These are phyloP conservation scores for Ericerus pela DNA, from an alignment of 1,140 invertebrate genomes.

Conservation along the genomic window DNA sequence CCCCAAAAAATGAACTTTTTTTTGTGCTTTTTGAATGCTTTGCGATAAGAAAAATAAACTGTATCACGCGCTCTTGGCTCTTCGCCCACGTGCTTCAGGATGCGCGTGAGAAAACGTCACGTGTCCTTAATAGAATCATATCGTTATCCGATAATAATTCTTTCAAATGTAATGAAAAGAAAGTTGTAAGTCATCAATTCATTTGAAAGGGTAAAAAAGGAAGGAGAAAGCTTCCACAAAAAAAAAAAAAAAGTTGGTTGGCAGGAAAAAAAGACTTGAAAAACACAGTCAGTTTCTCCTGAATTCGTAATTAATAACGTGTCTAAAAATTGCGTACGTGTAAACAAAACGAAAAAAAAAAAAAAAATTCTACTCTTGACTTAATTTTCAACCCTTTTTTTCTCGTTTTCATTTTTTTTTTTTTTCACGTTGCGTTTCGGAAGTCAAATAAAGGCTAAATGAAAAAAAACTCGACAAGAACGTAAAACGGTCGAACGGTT, in stretches of 20 bases:
- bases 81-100: conserved; percentile 4
- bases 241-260: not conserved
- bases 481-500: not conserved
- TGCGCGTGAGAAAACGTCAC: conserved; percentile 7
- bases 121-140: conserved; percentile 9
- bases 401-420: not conserved
- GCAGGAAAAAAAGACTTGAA: not conserved
- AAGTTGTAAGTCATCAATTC: conserved; percentile 7
- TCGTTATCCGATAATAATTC: conserved; percentile 3
- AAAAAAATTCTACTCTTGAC: conserved; percentile 16
- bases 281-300: not conserved
- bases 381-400: conserved; percentile 15
- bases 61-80: not conserved
- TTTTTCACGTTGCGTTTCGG: not conserved
- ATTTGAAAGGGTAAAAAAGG: no score
- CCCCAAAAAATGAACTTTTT: not conserved
- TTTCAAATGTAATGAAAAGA: conserved; percentile 7
- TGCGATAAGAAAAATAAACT: conserved; percentile 7
- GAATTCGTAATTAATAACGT: conserved; percentile 13
- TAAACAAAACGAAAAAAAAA: not conserved
- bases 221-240: no score
- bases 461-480: conserved; percentile 4
- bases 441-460: conserved; percentile 10
- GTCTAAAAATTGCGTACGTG: conserved; percentile 5
- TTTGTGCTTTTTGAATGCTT: not conserved